Evolutionary conservation across 2,113 vertebrate genomes (phyloP).

Genomic region (Osmerus mordax): DNA sequence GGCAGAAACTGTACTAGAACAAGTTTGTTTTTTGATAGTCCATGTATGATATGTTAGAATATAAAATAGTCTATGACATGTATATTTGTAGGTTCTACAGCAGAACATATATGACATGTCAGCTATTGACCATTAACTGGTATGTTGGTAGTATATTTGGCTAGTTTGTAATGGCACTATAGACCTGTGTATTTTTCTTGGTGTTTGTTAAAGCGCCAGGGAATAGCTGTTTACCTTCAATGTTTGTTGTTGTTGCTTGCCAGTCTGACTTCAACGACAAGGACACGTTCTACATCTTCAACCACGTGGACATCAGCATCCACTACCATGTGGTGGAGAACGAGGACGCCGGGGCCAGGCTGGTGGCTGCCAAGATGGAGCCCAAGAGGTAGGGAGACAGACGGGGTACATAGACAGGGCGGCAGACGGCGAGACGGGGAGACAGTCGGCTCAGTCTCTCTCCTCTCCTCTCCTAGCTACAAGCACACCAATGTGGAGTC

Average conservation of each 20-base stretch:
- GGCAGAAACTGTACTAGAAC: no score
- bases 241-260: slow-evolving; percentile 22
- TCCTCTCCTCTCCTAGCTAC: slow-evolving; percentile 65
- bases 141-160: no score
- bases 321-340: slow-evolving; percentile 85
- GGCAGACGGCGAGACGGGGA: background rate
- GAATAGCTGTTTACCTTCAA: background rate
- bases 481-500: slow-evolving; percentile 76
- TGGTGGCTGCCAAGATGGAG: slow-evolving; percentile 93
- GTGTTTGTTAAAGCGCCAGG: background rate
- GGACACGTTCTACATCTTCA: slow-evolving; percentile 93
- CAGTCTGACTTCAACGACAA: slow-evolving; percentile 86
- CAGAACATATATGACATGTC: no score
- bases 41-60: no score
- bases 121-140: no score
- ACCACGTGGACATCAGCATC: slow-evolving; percentile 92
- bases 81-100: no score
- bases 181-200: background rate
- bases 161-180: no score
- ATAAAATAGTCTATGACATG: no score
- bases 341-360: slow-evolving; percentile 77
- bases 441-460: background rate
- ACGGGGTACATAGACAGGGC: background rate
- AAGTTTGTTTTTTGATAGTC: no score
- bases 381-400: slow-evolving; percentile 80